A percentile compares a stretch with the other conserved stretches of the same genome.
Conservation (phyloP, 2,113 vertebrate species). For the Hymenochirus boettgeri region DNA sequence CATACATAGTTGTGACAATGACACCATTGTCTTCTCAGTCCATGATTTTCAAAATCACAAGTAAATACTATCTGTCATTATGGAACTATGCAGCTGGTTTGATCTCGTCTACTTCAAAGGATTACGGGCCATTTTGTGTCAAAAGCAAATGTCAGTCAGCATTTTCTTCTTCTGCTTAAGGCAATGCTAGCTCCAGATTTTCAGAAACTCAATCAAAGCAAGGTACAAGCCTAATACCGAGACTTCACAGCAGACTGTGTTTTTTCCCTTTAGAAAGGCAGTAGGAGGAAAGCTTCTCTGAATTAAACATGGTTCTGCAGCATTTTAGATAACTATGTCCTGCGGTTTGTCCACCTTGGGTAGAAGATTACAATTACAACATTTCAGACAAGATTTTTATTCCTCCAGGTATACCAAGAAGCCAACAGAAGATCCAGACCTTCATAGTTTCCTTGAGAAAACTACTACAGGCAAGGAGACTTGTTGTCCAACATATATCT, state of each 20-base stretch:
- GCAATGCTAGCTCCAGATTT: not conserved
- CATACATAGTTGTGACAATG: too few species aligned
- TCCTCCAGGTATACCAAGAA: not conserved
- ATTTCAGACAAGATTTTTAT: not conserved
- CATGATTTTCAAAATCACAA: not conserved
- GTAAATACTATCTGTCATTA: not conserved
- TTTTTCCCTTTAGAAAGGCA: not conserved
- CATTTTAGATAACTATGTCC: not conserved
- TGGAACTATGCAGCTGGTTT: not conserved
- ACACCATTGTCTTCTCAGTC: too few species aligned
- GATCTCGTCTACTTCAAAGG: not conserved
- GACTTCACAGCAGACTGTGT: too few species aligned
- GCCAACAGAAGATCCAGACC: not conserved
- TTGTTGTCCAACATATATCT: not conserved
- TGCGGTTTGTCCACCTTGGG: not conserved
- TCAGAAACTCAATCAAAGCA: not conserved
- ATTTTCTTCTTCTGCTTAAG: slow-evolving; percentile 1
- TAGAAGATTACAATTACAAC: not conserved
- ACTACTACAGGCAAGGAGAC: not conserved
- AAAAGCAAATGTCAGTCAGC: not conserved
- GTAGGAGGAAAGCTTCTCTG: not conserved
- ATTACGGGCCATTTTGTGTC: not conserved
- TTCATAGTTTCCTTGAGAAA: not conserved
- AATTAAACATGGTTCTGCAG: not conserved
- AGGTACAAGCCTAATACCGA: not conserved